phyloP scores from a whole-genome alignment of 1,140 invertebrate genomes.

The Leptopilina clavipes region DNA sequence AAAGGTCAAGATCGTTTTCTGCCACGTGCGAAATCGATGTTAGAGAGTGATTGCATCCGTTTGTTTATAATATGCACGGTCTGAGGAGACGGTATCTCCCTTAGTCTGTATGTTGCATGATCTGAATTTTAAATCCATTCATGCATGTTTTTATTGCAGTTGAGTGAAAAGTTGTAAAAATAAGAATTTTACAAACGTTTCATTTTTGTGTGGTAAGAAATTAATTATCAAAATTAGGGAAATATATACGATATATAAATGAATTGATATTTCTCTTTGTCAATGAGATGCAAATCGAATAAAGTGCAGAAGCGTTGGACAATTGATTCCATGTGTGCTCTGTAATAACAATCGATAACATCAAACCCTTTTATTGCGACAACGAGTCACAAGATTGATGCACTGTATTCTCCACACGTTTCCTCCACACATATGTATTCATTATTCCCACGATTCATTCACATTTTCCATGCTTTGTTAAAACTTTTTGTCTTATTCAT shows the following conservation, averaged over 20 bases:
- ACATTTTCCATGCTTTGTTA: constrained; percentile 21
- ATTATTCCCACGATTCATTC: constrained; percentile 38
- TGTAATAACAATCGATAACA: constrained; percentile 13
- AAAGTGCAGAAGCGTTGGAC: not conserved
- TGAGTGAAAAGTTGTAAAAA: not conserved
- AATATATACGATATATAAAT: too few species aligned
- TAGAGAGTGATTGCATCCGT: constrained; percentile 42
- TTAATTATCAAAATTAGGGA: constrained; percentile 49
- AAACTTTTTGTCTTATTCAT: not conserved
- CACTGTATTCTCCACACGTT: not conserved
- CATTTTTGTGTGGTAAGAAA: constrained; percentile 51
- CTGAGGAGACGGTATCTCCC: constrained; percentile 63
- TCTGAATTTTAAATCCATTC: constrained; percentile 53
- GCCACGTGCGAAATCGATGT: constrained; percentile 37
- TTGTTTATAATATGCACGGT: constrained; percentile 47
- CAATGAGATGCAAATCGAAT: constrained; percentile 20
- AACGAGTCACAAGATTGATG: too few species aligned
- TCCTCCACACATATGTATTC: not conserved
- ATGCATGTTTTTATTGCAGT: constrained; percentile 45
- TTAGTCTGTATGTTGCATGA: constrained; percentile 51
- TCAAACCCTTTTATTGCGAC: constrained; percentile 52
- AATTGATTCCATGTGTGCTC: not conserved
- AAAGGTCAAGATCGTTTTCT: constrained; percentile 8
- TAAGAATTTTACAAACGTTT: constrained; percentile 44
- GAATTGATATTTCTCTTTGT: not conserved